Conservation (phyloP, 92 coral and sea anemone species). For the Zoanthus sociatus region DNA sequence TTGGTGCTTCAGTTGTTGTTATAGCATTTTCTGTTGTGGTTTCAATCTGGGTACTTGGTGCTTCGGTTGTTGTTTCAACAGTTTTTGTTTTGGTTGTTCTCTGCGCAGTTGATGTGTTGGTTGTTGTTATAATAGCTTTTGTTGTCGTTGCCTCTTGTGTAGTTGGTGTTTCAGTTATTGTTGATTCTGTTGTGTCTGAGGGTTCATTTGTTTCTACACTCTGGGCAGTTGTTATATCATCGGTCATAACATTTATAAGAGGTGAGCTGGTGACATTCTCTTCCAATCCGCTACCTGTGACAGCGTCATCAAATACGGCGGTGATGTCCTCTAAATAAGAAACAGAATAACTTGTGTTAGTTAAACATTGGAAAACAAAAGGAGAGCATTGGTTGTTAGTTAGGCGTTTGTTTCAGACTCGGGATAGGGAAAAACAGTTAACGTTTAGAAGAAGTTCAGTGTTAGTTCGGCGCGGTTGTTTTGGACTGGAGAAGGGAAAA, state of each 20-base stretch:
- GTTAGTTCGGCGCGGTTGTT: no score
- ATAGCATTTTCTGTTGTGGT: no score
- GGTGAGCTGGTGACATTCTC: background rate
- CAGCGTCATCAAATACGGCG: background rate
- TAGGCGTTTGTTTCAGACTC: no score
- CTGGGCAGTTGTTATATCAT: background rate
- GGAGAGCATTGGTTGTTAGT: background rate
- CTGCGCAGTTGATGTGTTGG: background rate
- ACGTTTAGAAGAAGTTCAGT: no score
- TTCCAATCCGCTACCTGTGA: slow-evolving; percentile 35
- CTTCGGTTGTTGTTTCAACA: background rate
- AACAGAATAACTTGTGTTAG: background rate
- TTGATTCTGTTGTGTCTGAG: background rate
- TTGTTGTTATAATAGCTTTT: background rate
- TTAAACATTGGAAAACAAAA: background rate
- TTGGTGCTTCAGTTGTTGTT: background rate
- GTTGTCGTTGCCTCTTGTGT: background rate
- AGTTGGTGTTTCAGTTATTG: background rate
- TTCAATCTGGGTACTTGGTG: background rate
- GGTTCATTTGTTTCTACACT: background rate
- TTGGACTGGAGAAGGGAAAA: no score
- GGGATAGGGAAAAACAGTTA: no score
- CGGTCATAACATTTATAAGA: background rate
- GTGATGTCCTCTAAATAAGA: slow-evolving; percentile 29
- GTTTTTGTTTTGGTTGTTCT: background rate